These are phyloP conservation scores for Sander vitreus DNA, from an alignment of 2,113 vertebrate species.

Conservation along the genomic window DNA sequence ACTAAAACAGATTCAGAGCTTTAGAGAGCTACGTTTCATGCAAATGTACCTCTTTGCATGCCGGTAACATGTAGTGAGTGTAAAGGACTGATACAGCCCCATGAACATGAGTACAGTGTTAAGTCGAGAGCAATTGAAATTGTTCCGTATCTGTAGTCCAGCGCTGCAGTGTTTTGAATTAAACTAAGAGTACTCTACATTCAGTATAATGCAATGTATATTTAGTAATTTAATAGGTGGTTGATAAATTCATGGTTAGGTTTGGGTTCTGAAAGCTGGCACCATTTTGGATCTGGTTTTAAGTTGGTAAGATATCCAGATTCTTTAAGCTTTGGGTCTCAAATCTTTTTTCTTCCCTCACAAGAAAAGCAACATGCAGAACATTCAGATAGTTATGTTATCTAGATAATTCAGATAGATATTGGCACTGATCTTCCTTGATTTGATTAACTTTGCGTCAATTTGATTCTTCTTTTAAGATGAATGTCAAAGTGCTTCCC, in stretches of 20 bases:
- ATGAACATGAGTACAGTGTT: not conserved
- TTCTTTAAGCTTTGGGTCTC: not conserved
- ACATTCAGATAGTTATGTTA: not conserved
- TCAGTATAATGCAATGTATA: not conserved
- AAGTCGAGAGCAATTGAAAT: conserved; percentile 7
- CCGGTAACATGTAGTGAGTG: not conserved
- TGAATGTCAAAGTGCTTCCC: not conserved
- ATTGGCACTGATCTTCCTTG: not conserved
- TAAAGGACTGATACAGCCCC: not conserved
- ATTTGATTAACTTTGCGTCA: not conserved
- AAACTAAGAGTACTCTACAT: not conserved
- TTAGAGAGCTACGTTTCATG: conserved; percentile 4
- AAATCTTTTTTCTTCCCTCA: not conserved
- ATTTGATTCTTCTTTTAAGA: not conserved
- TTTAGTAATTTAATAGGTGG: not conserved
- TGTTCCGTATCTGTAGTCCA: not conserved
- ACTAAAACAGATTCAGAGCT: not conserved
- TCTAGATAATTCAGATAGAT: not conserved
- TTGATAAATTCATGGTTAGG: not conserved
- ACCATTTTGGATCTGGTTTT: not conserved
- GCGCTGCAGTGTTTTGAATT: not conserved
- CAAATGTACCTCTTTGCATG: conserved; percentile 26
- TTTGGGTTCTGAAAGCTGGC: not conserved
- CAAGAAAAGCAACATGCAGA: not conserved
- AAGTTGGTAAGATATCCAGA: not conserved